phyloP scores from a whole-genome alignment of 2,797 vertebrate genomes.

The Otolemur crassicaudatus region DNA sequence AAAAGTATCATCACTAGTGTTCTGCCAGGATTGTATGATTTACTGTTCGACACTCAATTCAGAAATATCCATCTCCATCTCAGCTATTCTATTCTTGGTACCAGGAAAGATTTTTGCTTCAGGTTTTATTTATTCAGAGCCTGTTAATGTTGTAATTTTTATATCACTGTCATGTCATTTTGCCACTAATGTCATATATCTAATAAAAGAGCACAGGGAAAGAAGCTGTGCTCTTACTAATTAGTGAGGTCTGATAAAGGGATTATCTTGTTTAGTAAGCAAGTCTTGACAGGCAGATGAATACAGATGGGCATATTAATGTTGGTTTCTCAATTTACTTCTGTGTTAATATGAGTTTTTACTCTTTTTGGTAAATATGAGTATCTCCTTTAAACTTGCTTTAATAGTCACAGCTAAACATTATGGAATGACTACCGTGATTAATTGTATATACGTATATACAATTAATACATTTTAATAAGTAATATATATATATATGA shows the following conservation, averaged over 20 bases:
- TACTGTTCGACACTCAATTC: constrained; percentile 34
- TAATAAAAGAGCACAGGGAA: constrained; percentile 75
- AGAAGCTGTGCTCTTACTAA: constrained; percentile 74
- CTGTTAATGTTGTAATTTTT: constrained; percentile 77
- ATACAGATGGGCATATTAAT: constrained; percentile 59
- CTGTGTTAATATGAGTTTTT: neutral
- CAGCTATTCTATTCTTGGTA: constrained; percentile 46
- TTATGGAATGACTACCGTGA: neutral
- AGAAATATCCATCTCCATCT: constrained; percentile 27
- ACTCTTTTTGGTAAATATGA: neutral
- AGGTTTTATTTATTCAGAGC: constrained; percentile 75
- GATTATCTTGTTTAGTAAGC: constrained; percentile 76
- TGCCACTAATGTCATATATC: constrained; percentile 71
- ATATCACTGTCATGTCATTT: constrained; percentile 76
- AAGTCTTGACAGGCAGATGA: constrained; percentile 62
- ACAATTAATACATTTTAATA: too few relatives aligned
- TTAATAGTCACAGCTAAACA: neutral
- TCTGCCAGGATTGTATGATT: constrained; percentile 53
- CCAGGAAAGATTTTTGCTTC: constrained; percentile 51
- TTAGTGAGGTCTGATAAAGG: constrained; percentile 77
- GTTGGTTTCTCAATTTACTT: neutral
- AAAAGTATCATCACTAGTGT: constrained; percentile 12
- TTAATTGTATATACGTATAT: neutral
- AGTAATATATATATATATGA: neutral
- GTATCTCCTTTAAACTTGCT: neutral